Percentiles rank a stretch among this genome's conserved stretches.
Conservation (phyloP, 2,888 invertebrate species). For the Omphaloscelis lunosa region DNA sequence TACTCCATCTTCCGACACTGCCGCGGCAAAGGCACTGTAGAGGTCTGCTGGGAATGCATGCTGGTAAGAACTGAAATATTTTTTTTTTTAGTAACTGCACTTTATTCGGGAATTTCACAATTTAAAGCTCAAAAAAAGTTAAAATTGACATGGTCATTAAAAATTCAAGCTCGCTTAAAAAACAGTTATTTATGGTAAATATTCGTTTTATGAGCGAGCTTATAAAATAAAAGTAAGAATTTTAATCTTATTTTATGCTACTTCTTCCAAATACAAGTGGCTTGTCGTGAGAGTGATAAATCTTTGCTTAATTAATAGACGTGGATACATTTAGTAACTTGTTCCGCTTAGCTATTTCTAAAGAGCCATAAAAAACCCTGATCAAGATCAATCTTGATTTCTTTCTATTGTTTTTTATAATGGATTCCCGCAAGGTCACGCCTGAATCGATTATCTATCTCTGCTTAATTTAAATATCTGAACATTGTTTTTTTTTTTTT, state of each 20-base stretch:
- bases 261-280: background rate
- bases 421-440: too few species aligned
- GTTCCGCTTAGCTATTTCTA: too few species aligned
- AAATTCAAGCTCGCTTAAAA: background rate
- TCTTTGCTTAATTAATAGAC: too few species aligned
- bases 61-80: conserved; percentile 76
- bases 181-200: background rate
- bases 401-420: too few species aligned
- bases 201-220: background rate
- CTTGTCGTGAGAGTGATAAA: background rate
- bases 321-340: too few species aligned
- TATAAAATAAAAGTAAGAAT: background rate
- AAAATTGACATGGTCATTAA: background rate
- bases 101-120: too few species aligned
- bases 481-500: background rate
- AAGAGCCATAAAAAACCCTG: too few species aligned
- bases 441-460: too few species aligned
- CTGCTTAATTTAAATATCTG: too few species aligned
- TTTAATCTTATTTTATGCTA: background rate
- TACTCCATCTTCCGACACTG: conserved; percentile 75
- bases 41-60: conserved; percentile 82
- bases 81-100: background rate
- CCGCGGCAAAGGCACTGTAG: conserved; percentile 76
- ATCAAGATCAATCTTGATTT: too few species aligned
- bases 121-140: too few species aligned